Base-by-base conservation (phyloP, 2,797 vertebrate species). In the Bradypodion pumilum region DNA sequence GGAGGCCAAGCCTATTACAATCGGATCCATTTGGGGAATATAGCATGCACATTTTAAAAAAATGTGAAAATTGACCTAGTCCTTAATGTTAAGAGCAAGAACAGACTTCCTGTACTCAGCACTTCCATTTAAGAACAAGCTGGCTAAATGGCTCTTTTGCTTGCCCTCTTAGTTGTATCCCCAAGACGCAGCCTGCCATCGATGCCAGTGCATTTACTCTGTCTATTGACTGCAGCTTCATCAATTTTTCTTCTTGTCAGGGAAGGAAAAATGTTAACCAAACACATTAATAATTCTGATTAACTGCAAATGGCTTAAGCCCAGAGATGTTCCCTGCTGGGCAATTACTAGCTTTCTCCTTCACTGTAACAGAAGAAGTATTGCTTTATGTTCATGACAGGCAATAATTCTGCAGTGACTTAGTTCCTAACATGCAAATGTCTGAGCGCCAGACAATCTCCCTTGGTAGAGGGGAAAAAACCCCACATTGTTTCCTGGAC, bases 271-370 rank as follows among this genome's bases (percentile, higher is more conserved):
- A 84, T n/a, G 89, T 94, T 93, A 91, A 91, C 84, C 83, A 91
- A 94, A 92, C 78, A 91, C 86, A 92, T 42, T 2, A 92, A 90
- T 92, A 92, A 93, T 94, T 94, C 88, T 85, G 87, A 91, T 94
- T 90, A 92, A 81, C 72, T 90, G 73, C 69, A 90, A 94, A 93
- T 90, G 88, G 40, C 72, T 85, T 52, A 46, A 88, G 88, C 69
- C 88, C 89, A 86, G 44, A 75, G 56, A 65, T 89, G 81, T 72
- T 72, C 49, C 69, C 84, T 62, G 15, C 59, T 52, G 87, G 89
- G 25, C 75, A 88, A 70, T 93, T 91, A 89, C 69, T 21, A 5
- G 1, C 66, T 85, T 60, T 46, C 56, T n/a, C 37, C 74, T 86
- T 78, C 75, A 1, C 7, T 74, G 44, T 80, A 79, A 76, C 12